phyloP scores from a whole-genome alignment of 2,888 invertebrate species.

The Carterocephalus palaemon region DNA sequence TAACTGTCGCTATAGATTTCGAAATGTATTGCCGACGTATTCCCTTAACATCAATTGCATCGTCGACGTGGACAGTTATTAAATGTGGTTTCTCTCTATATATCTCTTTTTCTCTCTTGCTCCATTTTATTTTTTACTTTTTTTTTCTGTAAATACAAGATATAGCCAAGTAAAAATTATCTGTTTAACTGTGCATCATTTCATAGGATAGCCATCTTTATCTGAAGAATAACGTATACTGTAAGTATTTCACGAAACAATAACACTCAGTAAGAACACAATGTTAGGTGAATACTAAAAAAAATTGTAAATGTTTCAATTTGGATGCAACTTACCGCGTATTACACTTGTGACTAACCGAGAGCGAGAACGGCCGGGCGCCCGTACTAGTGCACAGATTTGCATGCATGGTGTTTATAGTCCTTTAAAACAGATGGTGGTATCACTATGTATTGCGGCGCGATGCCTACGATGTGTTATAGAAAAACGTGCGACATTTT shows the following conservation, averaged over 20 bases:
- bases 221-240: slow-evolving; percentile 79
- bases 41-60: not conserved
- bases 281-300: slow-evolving; percentile 73
- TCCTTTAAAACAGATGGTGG: slow-evolving; percentile 65
- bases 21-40: slow-evolving; percentile 36
- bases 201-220: slow-evolving; percentile 84
- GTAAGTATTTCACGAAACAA: slow-evolving; percentile 79
- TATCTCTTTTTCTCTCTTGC: slow-evolving; percentile 22
- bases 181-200: slow-evolving; percentile 87
- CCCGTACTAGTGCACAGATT: slow-evolving; percentile 53
- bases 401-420: slow-evolving; percentile 71
- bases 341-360: slow-evolving; percentile 60
- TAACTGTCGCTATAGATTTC: slow-evolving; percentile 44
- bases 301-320: slow-evolving; percentile 52
- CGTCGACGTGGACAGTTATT: slow-evolving; percentile 18
- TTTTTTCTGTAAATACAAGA: slow-evolving; percentile 76
- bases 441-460: slow-evolving; percentile 48
- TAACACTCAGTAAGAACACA: slow-evolving; percentile 76
- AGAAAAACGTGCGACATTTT: slow-evolving; percentile 45
- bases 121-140: slow-evolving; percentile 47
- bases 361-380: slow-evolving; percentile 38
- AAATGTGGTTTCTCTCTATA: slow-evolving; percentile 9
- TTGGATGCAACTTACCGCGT: slow-evolving; percentile 47
- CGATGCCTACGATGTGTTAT: slow-evolving; percentile 47
- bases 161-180: slow-evolving; percentile 83